phyloP scores from a whole-genome alignment of 1,140 invertebrate genomes.

The Branchinecta lindahli region DNA sequence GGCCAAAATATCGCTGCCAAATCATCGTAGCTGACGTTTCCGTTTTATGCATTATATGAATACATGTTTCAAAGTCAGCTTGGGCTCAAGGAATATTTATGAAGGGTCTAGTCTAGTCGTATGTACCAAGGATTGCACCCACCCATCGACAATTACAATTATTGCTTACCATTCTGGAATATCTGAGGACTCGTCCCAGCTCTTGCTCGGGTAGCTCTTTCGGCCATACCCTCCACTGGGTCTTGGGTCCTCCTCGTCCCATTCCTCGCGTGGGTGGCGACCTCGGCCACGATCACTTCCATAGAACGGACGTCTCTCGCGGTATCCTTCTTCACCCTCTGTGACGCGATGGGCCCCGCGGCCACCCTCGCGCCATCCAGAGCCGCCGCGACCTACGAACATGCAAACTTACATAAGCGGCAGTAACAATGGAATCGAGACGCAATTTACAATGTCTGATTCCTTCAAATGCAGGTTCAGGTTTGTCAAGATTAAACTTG shows the following conservation, averaged over 20 bases:
- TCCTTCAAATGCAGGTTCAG: neutral
- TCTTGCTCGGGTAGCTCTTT: constrained; percentile 16
- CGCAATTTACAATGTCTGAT: neutral
- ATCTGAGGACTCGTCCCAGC: neutral
- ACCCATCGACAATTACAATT: neutral
- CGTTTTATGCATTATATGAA: too few species aligned
- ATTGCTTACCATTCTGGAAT: constrained; percentile 13
- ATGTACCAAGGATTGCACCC: too few species aligned
- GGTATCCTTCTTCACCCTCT: constrained; percentile 15
- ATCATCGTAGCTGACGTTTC: too few species aligned
- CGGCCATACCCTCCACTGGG: constrained; percentile 47
- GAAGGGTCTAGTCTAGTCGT: too few species aligned
- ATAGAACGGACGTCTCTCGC: constrained; percentile 14
- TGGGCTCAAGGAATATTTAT: too few species aligned
- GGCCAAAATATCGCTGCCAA: too few species aligned
- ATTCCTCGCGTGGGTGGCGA: constrained; percentile 23
- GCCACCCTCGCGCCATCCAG: constrained; percentile 47
- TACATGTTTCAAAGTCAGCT: too few species aligned
- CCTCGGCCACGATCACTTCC: constrained; percentile 22
- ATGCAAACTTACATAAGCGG: neutral
- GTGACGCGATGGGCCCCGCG: constrained; percentile 11
- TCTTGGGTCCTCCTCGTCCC: constrained; percentile 38
- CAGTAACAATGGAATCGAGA: constrained; percentile 5
- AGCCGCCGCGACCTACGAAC: constrained; percentile 15
- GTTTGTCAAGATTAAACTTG: too few species aligned